Conservation (phyloP, 2,797 vertebrate genomes). For the Leontopithecus rosalia region DNA sequence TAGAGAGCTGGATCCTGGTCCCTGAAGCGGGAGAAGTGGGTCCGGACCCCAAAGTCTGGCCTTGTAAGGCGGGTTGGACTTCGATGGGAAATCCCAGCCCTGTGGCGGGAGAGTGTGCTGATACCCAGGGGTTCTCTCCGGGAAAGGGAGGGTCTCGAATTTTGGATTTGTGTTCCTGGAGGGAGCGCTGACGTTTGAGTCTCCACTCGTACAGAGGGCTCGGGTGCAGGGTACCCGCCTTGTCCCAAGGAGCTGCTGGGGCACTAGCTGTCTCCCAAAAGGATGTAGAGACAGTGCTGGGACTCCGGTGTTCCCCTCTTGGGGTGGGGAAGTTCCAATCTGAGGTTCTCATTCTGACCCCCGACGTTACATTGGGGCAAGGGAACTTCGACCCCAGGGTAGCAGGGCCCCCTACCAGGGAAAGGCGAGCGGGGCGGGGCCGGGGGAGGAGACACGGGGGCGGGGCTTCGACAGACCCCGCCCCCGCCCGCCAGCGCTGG, state of each 20-base stretch:
- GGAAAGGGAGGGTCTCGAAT: background rate
- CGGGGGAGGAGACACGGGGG: conserved; percentile 5
- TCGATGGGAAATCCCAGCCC: background rate
- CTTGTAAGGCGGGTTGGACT: background rate
- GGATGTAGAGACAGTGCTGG: background rate
- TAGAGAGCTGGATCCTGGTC: background rate
- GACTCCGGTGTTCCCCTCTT: background rate
- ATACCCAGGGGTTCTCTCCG: background rate
- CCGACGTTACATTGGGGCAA: background rate
- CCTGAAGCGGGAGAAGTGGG: accelerated
- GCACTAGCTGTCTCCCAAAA: background rate
- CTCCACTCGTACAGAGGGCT: background rate
- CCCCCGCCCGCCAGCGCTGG: conserved; percentile 57
- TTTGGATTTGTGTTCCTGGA: background rate
- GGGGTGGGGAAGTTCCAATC: background rate
- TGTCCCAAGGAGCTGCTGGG: conserved; percentile 84
- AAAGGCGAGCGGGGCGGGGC: background rate
- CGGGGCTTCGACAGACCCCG: background rate
- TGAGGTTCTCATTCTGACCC: background rate
- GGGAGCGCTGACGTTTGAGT: background rate
- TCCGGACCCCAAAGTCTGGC: background rate
- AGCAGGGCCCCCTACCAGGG: accelerated
- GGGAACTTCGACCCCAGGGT: background rate
- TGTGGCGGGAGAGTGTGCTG: background rate
- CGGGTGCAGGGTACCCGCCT: accelerated